A percentile compares a stretch with the other conserved stretches of the same genome.
phyloP scores from a whole-genome alignment of 2,113 vertebrate genomes.

The Syrrhaptes paradoxus region DNA sequence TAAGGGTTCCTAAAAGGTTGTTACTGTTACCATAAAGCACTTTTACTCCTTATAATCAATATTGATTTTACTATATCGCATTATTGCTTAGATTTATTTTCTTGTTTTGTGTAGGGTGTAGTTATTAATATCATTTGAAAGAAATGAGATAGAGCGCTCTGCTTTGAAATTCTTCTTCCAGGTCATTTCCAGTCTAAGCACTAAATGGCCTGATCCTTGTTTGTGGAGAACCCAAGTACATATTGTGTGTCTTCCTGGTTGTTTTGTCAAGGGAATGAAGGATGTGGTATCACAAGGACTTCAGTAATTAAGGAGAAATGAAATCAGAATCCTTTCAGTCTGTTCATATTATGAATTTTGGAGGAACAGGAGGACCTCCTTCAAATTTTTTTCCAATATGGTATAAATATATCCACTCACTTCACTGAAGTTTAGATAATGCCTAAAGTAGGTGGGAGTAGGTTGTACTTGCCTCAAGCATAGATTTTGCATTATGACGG shows the following conservation, averaged over 20 bases:
- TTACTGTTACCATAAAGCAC: conserved; percentile 60
- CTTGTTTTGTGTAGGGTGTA: conserved; percentile 46
- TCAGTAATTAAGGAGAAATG: background rate
- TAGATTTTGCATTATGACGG: background rate
- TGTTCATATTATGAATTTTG: background rate
- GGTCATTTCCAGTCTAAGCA: background rate
- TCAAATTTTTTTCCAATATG: background rate
- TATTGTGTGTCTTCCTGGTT: background rate
- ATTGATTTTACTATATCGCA: conserved; percentile 49
- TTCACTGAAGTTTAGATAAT: background rate
- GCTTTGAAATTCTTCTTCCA: background rate
- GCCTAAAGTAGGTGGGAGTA: background rate
- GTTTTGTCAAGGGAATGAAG: background rate
- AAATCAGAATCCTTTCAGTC: background rate
- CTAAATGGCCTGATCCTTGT: background rate
- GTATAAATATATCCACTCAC: background rate
- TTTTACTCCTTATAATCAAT: conserved; percentile 66
- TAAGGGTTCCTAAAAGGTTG: conserved; percentile 10
- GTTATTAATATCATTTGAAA: conserved; percentile 34
- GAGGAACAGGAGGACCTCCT: background rate
- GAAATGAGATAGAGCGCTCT: conserved; percentile 9
- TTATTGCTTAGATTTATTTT: conserved; percentile 66
- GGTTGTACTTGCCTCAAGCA: background rate
- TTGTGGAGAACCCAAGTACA: background rate
- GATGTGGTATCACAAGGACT: background rate